Evolutionary conservation across 2,113 vertebrate species (phyloP).

Genomic region (Proteles cristata): DNA sequence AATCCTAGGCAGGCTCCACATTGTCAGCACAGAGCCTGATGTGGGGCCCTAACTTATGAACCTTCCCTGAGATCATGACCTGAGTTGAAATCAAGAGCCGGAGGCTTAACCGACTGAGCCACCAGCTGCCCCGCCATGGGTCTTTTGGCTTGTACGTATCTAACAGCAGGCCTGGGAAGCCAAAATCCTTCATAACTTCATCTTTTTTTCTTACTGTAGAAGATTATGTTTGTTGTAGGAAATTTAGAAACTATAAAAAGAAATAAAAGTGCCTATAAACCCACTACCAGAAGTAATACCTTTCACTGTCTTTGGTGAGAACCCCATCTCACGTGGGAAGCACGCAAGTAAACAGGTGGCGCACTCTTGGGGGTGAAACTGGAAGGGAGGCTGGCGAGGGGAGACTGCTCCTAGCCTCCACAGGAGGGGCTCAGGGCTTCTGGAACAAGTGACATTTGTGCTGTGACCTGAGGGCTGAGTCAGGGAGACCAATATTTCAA

Average conservation of each 20-base stretch:
- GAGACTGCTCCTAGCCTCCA: not conserved
- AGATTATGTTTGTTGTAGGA: not conserved
- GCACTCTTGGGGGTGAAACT: rapidly evolving
- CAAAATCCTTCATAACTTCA: not conserved
- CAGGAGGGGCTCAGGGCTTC: not conserved
- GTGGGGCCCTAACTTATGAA: no score
- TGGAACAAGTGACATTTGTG: slow-evolving; percentile 22
- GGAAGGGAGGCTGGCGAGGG: no score
- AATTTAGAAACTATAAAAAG: not conserved
- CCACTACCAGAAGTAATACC: not conserved
- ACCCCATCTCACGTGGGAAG: not conserved
- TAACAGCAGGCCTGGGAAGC: not conserved
- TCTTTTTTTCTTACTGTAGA: not conserved
- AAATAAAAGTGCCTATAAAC: not conserved
- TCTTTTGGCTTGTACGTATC: not conserved
- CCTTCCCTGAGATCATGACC: no score
- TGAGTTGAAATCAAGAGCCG: no score
- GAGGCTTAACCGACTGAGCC: no score
- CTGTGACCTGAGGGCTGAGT: slow-evolving; percentile 7
- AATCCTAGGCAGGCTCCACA: no score
- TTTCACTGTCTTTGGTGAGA: not conserved
- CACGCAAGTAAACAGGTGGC: not conserved
- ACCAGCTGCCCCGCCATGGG: no score
- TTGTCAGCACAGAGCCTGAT: no score
- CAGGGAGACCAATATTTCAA: not conserved